Conservation (phyloP, 2,113 vertebrate species). For the Rostratula benghalensis region DNA sequence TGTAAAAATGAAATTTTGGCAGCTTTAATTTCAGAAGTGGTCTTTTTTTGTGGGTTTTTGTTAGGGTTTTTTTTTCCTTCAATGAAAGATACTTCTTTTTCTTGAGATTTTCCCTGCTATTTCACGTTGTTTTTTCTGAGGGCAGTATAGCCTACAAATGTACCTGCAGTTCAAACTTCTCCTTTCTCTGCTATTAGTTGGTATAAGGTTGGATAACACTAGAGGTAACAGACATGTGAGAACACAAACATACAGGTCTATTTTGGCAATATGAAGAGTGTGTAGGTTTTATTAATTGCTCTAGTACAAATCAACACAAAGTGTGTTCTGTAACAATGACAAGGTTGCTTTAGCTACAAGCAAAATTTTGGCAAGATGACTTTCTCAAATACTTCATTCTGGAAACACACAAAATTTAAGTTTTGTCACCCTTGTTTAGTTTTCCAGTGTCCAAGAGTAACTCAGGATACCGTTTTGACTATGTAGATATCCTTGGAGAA, state of each 20-base stretch:
- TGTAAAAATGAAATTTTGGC: neutral
- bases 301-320: neutral
- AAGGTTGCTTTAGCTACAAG: neutral
- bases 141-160: neutral
- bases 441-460: neutral
- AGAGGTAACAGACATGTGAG: neutral
- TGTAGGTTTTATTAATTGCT: neutral
- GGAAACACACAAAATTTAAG: fast-evolving
- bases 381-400: neutral
- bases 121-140: neutral
- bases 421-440: neutral
- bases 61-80: neutral
- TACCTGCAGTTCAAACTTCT: neutral
- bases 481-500: neutral
- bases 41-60: neutral
- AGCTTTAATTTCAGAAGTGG: neutral
- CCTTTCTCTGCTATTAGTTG: neutral
- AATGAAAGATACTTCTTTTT: neutral
- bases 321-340: neutral
- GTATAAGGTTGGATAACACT: neutral
- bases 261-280: neutral
- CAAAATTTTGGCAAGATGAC: neutral
- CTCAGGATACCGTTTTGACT: neutral
- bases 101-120: neutral
- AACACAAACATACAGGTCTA: neutral